Conservation (phyloP, 2,113 vertebrate genomes). For the Balaenoptera acutorostrata region DNA sequence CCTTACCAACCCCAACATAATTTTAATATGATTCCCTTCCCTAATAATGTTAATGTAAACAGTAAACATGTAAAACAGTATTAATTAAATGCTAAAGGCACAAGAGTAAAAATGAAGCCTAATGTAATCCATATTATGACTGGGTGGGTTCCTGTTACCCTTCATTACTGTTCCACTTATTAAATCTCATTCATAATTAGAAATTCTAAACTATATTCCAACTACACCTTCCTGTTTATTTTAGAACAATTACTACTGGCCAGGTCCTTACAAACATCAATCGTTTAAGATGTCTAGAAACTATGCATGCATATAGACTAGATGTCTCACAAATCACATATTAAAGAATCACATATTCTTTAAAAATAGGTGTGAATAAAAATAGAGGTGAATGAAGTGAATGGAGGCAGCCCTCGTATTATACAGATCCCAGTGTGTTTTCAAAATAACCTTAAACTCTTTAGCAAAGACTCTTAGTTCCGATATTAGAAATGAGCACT, state of each 20-base stretch:
- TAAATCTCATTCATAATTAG: background rate
- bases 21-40: background rate
- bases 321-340: background rate
- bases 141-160: background rate
- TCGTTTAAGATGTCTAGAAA: conserved; percentile 10
- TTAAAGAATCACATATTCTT: background rate
- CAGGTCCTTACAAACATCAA: background rate
- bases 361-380: background rate
- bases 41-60: background rate
- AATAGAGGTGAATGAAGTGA: background rate
- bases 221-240: background rate
- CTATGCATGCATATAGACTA: background rate
- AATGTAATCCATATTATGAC: background rate
- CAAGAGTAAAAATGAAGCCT: background rate
- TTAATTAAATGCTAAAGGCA: background rate
- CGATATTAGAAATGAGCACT: background rate
- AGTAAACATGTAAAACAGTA: background rate
- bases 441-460: conserved; percentile 17
- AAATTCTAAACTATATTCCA: conserved; percentile 9
- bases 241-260: conserved; percentile 21
- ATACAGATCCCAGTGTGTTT: background rate
- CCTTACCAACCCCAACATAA: background rate
- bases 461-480: background rate
- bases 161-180: background rate
- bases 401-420: background rate